These are phyloP conservation scores for Oryzaephilus surinamensis DNA, from an alignment of 1,140 invertebrate genomes.

Conservation along the genomic window DNA sequence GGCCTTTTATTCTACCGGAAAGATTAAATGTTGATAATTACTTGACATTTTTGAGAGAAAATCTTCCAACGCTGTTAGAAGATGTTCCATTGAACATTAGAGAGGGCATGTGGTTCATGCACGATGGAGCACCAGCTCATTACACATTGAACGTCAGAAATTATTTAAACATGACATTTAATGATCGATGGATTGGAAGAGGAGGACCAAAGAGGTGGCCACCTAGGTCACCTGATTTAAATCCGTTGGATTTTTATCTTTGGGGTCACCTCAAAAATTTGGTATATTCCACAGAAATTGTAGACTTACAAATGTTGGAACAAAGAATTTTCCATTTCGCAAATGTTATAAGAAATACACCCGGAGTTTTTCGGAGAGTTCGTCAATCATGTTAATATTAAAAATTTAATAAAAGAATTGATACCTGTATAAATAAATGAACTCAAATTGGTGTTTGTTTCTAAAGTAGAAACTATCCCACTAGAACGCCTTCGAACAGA, in stretches of 20 bases:
- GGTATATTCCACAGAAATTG: background rate
- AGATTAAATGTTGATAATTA: conserved; percentile 24
- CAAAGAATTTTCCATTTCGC: too few species aligned
- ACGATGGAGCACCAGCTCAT: conserved; percentile 25
- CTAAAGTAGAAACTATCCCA: too few species aligned
- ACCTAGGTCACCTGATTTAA: conserved; percentile 27
- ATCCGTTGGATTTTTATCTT: conserved; percentile 24
- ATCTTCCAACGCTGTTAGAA: conserved; percentile 18
- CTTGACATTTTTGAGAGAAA: conserved; percentile 22
- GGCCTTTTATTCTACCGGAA: conserved; percentile 27
- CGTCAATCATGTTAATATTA: too few species aligned
- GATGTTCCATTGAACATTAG: conserved; percentile 18
- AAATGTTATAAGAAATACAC: too few species aligned
- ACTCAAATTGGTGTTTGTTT: too few species aligned
- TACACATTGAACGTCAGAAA: conserved; percentile 14
- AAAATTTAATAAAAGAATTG: too few species aligned
- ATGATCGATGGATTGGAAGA: conserved; percentile 25
- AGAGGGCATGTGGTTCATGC: conserved; percentile 25
- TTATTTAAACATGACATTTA: conserved; percentile 19
- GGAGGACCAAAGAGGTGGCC: conserved; percentile 24
- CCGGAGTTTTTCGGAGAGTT: too few species aligned
- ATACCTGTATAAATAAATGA: too few species aligned
- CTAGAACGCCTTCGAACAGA: too few species aligned
- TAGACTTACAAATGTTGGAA: too few species aligned
- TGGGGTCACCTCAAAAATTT: conserved; percentile 14